Evolutionary conservation across 1,140 invertebrate genomes (phyloP).

Genomic region (Parasteatoda tepidariorum): DNA sequence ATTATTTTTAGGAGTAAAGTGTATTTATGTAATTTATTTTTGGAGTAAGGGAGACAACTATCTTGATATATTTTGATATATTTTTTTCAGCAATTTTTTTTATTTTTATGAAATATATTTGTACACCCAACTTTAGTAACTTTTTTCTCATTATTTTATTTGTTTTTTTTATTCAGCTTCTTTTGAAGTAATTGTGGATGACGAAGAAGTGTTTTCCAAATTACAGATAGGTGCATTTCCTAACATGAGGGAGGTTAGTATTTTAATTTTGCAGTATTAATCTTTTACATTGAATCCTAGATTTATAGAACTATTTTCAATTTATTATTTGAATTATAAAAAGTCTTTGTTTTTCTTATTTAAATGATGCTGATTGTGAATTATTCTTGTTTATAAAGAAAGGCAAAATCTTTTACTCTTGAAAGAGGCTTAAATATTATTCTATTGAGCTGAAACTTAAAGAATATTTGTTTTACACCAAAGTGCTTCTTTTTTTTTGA

Average conservation of each 20-base stretch:
- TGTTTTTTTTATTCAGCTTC: slow-evolving; percentile 38
- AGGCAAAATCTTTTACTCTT: not conserved
- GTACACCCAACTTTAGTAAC: too few species aligned
- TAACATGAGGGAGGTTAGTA: slow-evolving; percentile 9
- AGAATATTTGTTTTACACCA: too few species aligned
- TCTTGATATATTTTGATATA: too few species aligned
- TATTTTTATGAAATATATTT: too few species aligned
- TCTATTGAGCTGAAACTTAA: too few species aligned
- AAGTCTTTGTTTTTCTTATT: not conserved
- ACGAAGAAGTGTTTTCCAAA: slow-evolving; percentile 45
- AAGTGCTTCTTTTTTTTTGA: too few species aligned
- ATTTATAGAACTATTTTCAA: not conserved
- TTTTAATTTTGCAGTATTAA: too few species aligned
- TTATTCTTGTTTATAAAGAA: not conserved
- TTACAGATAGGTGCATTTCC: slow-evolving; percentile 29
- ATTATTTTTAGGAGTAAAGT: too few species aligned
- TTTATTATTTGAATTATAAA: not conserved
- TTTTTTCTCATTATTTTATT: too few species aligned
- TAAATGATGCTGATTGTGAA: not conserved
- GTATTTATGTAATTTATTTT: too few species aligned
- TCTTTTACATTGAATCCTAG: not conserved
- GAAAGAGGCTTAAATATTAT: not conserved
- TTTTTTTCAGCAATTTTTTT: too few species aligned
- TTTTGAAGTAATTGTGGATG: slow-evolving; percentile 39
- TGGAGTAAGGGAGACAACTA: too few species aligned